phyloP scores from a whole-genome alignment of 2,888 invertebrate species.

The Drosophila fulvimacula region DNA sequence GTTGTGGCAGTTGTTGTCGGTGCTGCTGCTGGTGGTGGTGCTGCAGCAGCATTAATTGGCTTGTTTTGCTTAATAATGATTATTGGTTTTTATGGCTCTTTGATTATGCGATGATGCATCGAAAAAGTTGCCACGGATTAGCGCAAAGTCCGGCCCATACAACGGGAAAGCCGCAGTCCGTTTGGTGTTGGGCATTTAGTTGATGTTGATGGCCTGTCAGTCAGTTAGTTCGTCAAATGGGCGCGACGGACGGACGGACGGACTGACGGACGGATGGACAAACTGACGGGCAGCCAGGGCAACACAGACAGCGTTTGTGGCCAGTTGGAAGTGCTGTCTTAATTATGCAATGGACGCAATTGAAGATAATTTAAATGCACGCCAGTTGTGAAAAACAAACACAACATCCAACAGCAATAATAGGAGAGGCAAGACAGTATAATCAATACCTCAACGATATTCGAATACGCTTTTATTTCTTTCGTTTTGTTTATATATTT shows the following conservation, averaged over 20 bases:
- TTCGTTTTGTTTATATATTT: too few relatives aligned
- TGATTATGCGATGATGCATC: conserved; percentile 80
- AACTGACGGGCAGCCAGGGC: not conserved
- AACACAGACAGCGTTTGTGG: conserved; percentile 37
- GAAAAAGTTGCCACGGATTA: conserved; percentile 64
- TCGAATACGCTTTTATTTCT: conserved; percentile 27
- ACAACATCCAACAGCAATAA: conserved; percentile 37
- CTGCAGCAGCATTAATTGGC: conserved; percentile 68
- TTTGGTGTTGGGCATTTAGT: conserved; percentile 25
- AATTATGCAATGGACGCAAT: conserved; percentile 78
- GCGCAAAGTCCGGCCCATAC: conserved; percentile 44
- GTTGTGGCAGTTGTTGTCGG: conserved; percentile 35
- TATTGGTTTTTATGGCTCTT: conserved; percentile 80
- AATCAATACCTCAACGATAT: conserved; percentile 16
- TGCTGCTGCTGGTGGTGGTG: conserved; percentile 34
- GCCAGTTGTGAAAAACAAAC: conserved; percentile 76
- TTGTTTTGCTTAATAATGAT: conserved; percentile 80
- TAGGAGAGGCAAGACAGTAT: conserved; percentile 24
- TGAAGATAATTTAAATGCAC: conserved; percentile 76
- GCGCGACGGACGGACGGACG: conserved; percentile 32
- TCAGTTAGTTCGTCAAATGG: conserved; percentile 62
- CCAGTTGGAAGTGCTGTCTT: conserved; percentile 68
- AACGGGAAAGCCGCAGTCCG: conserved; percentile 49
- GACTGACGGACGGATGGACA: not conserved
- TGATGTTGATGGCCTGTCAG: conserved; percentile 75